phyloP scores from a whole-genome alignment of 2,113 vertebrate species.

The Pyrgilauda ruficollis region DNA sequence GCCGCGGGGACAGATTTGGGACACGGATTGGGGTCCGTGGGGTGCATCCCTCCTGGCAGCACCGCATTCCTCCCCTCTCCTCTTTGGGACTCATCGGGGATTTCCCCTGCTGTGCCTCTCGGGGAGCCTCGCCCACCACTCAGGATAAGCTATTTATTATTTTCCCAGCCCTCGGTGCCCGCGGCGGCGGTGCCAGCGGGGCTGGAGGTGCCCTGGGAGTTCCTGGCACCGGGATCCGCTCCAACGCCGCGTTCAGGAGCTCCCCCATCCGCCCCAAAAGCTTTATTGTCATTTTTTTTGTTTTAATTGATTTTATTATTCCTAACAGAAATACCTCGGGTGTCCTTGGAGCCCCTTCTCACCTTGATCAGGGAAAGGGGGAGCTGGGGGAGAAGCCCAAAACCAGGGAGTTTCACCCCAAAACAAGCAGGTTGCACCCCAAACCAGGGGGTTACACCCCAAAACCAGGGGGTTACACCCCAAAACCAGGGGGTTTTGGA shows the following conservation, averaged over 20 bases:
- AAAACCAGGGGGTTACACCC: neutral
- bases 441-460: neutral
- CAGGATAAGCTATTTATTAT: conserved; percentile 74
- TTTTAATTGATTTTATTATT: neutral
- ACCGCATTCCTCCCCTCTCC: accelerated
- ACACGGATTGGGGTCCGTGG: accelerated
- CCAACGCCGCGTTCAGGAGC: neutral
- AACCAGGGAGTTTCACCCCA: neutral
- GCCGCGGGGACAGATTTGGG: neutral
- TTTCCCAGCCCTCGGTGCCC: neutral
- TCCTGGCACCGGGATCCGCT: neutral
- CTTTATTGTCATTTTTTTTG: neutral
- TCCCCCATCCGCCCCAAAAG: neutral
- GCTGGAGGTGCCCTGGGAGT: neutral
- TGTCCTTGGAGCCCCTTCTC: neutral
- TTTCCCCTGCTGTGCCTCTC: neutral
- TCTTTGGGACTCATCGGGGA: accelerated
- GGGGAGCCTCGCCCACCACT: conserved; percentile 27
- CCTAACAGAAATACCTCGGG: conserved; percentile 1
- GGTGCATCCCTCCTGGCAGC: accelerated
- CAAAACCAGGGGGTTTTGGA: neutral
- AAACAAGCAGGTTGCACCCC: neutral
- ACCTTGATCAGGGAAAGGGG: neutral
- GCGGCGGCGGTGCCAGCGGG: neutral
- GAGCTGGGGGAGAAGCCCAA: neutral